Evolutionary conservation across 1,140 invertebrate species (phyloP), one percentile per base, ranked within the genome.

Genomic region (Argopecten irradians): DNA sequence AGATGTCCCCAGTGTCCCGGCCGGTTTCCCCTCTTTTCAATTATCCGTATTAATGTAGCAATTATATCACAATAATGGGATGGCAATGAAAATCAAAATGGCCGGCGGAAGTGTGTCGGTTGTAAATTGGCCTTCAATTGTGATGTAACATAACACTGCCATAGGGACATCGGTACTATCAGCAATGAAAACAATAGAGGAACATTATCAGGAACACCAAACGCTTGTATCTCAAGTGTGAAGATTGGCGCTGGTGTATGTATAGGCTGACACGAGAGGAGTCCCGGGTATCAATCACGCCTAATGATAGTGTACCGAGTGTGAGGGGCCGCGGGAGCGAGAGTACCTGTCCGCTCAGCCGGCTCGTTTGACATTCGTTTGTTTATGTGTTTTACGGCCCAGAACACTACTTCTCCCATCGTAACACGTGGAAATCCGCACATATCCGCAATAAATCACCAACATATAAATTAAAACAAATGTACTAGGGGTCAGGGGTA

Each of bases 401-500:
- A 28, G 22, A 71, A 71, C 22, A 71, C 55, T 71, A 28, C 55
- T 71, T 71, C 55, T n/a, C 55, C 22, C 55, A 28, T 71, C 55
- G 55, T 71, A 71, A 22, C 55, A 71, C 55, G 55, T 71, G 55
- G 55, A 71, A 71, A 71, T 71, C 55, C 16, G n/a, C 55, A 71
- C 55, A 8, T 28, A n/a, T 71, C n/a, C n/a, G 55, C 55, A 71
- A 71, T 71, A 71, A 71, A 71, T 71, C 55, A 71, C 55, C 55
- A 71, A 22, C 55, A 71, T 71, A 71, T 71, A 71, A n/a, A 71
- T 71, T 71, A 71, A 71, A 71, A 71, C 55, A 71, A 71, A 71
- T 71, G 55, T 71, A 71, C 55, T 28, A 3, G 55, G 55, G 55
- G 55, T 71, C n/a, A 71, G 55, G n/a, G 55, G 55, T 71, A 71